These are phyloP conservation scores for Drosophila ficusphila DNA, from an alignment of 1,140 invertebrate species.

Conservation along the genomic window DNA sequence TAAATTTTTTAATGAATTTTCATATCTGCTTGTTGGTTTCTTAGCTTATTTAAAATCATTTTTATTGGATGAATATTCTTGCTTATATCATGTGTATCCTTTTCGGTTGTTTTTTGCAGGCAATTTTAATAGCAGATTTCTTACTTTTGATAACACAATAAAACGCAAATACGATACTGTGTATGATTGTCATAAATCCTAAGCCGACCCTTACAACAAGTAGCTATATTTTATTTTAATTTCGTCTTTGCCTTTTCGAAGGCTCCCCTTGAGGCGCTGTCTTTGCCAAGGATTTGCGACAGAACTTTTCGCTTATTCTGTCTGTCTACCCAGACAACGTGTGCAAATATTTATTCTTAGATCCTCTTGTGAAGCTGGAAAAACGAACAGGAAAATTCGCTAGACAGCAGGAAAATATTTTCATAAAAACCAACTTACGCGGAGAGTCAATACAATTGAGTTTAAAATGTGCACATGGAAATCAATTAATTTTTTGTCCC, in stretches of 20 bases:
- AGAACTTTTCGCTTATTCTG: constrained; percentile 61
- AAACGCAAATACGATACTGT: constrained; percentile 39
- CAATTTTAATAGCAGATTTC: neutral
- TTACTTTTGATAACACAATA: constrained; percentile 5
- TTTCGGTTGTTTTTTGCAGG: neutral
- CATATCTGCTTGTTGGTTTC: neutral
- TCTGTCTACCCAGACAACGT: constrained; percentile 53
- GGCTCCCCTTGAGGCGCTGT: constrained; percentile 22
- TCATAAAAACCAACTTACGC: constrained; percentile 43
- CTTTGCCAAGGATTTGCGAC: constrained; percentile 46
- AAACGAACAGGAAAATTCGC: constrained; percentile 24
- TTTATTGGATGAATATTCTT: no score
- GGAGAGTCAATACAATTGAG: constrained; percentile 25
- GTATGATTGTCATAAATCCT: constrained; percentile 31
- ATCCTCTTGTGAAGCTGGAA: constrained; percentile 54
- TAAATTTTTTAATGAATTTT: neutral
- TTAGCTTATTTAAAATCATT: neutral
- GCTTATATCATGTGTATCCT: no score
- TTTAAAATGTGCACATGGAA: constrained; percentile 19
- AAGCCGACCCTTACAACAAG: neutral
- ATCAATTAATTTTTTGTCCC: constrained; percentile 59
- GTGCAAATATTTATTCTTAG: constrained; percentile 74
- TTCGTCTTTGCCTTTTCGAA: constrained; percentile 41
- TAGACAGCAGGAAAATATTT: constrained; percentile 34
- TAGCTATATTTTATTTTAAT: constrained; percentile 53